These are phyloP conservation scores for Automeris io DNA, from an alignment of 2,888 invertebrate genomes.

Conservation along the genomic window DNA sequence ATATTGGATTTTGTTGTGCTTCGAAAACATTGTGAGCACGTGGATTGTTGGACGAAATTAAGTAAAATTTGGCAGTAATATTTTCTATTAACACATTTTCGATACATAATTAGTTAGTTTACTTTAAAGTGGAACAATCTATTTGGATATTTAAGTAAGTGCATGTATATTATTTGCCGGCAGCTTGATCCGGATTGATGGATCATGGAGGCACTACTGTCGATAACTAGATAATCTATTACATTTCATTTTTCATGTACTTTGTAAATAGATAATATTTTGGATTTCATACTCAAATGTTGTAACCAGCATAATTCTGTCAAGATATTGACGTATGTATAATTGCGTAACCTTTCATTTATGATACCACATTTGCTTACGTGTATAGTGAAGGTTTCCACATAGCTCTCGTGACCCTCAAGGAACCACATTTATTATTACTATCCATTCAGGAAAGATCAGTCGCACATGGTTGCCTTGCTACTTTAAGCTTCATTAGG, in stretches of 20 bases:
- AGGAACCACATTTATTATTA: slow-evolving; percentile 20
- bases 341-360: slow-evolving; percentile 75
- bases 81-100: slow-evolving; percentile 40
- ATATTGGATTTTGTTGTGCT: slow-evolving; percentile 81
- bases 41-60: slow-evolving; percentile 74
- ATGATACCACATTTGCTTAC: slow-evolving; percentile 70
- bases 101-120: slow-evolving; percentile 33
- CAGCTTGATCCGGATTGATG: slow-evolving; percentile 47
- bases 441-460: slow-evolving; percentile 31
- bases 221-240: slow-evolving; percentile 12
- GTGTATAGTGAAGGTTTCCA: slow-evolving; percentile 71
- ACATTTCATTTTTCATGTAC: slow-evolving; percentile 13
- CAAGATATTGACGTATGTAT: slow-evolving; percentile 40
- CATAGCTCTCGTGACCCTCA: slow-evolving; percentile 66
- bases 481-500: slow-evolving; percentile 7
- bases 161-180: slow-evolving; percentile 41
- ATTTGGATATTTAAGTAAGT: slow-evolving; percentile 59
- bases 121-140: slow-evolving; percentile 37
- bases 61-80: slow-evolving; percentile 64
- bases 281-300: slow-evolving; percentile 1
- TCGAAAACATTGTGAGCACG: slow-evolving; percentile 84
- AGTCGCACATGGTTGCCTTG: slow-evolving; percentile 32
- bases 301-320: slow-evolving; percentile 13
- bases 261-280: slow-evolving; percentile 2
- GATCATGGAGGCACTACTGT: slow-evolving; percentile 33